phyloP scores from a whole-genome alignment of 1,140 invertebrate genomes.

The Lycorma delicatula region DNA sequence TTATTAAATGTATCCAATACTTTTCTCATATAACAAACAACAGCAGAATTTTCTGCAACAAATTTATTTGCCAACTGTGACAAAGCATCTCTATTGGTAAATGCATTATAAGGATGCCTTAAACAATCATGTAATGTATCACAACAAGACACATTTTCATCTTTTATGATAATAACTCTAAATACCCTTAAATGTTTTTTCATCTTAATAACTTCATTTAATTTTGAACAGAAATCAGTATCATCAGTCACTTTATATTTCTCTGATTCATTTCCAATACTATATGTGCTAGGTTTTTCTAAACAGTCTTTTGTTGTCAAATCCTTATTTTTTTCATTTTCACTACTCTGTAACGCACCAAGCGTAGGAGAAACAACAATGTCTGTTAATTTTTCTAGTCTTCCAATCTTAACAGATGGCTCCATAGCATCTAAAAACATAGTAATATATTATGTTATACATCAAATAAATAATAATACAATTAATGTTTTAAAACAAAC shows the following conservation, averaged over 20 bases:
- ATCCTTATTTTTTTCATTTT: neutral
- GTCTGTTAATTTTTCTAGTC: conserved; percentile 22
- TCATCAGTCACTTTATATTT: too few relatives aligned
- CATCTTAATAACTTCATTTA: neutral
- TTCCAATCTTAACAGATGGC: conserved; percentile 11
- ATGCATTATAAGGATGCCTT: conserved; percentile 17
- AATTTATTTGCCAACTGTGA: neutral
- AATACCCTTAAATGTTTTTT: neutral
- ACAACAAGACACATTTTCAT: neutral
- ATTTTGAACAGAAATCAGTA: neutral
- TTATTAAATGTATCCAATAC: neutral
- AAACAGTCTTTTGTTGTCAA: neutral
- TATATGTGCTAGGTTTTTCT: neutral
- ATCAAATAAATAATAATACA: neutral
- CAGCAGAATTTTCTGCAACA: neutral
- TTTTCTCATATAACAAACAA: neutral
- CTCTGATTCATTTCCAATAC: too few relatives aligned
- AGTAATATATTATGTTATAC: neutral
- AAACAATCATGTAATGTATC: conserved; percentile 4
- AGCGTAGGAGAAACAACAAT: conserved; percentile 11
- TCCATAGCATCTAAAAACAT: conserved; percentile 10
- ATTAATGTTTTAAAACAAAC: too few relatives aligned
- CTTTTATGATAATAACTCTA: neutral
- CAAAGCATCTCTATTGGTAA: conserved; percentile 2
- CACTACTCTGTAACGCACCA: too few relatives aligned